These are phyloP conservation scores for Rhinella marina DNA, from an alignment of 2,797 vertebrate genomes.

Conservation along the genomic window DNA sequence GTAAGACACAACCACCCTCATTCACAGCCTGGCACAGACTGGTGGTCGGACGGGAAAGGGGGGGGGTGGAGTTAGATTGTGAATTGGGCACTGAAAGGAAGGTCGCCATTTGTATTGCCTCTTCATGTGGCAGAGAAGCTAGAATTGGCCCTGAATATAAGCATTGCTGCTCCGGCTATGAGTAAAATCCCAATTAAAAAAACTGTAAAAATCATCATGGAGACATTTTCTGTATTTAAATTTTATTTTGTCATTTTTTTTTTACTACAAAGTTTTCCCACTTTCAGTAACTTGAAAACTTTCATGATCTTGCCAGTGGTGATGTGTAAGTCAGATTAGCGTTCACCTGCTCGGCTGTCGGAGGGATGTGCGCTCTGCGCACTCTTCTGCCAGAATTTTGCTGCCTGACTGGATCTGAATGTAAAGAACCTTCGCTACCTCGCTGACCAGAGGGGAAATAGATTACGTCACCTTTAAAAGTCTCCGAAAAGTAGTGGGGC, in stretches of 20 bases:
- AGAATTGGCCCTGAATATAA: too few species aligned
- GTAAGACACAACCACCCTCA: too few species aligned
- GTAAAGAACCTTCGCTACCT: conserved; percentile 30
- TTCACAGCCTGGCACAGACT: too few species aligned
- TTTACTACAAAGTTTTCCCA: not conserved
- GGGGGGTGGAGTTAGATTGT: too few species aligned
- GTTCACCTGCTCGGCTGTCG: conserved; percentile 42
- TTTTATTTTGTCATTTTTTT: not conserved
- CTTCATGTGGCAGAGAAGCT: too few species aligned
- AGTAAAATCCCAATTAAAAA: not conserved
- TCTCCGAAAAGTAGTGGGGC: conserved; percentile 31
- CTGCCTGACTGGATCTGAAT: conserved; percentile 40
- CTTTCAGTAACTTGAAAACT: not conserved
- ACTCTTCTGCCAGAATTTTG: conserved; percentile 15
- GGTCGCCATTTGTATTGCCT: too few species aligned
- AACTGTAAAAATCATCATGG: not conserved
- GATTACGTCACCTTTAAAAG: conserved; percentile 43
- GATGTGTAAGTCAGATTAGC: conserved; percentile 46
- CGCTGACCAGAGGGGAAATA: conserved; percentile 47
- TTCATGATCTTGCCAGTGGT: conserved; percentile 25
- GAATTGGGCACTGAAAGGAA: too few species aligned
- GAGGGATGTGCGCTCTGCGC: not conserved
- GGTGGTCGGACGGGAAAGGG: too few species aligned
- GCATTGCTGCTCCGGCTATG: too few species aligned
- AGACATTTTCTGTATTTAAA: not conserved